Evolutionary conservation across 1,140 invertebrate genomes (phyloP).

Genomic region (Helicoverpa zea): DNA sequence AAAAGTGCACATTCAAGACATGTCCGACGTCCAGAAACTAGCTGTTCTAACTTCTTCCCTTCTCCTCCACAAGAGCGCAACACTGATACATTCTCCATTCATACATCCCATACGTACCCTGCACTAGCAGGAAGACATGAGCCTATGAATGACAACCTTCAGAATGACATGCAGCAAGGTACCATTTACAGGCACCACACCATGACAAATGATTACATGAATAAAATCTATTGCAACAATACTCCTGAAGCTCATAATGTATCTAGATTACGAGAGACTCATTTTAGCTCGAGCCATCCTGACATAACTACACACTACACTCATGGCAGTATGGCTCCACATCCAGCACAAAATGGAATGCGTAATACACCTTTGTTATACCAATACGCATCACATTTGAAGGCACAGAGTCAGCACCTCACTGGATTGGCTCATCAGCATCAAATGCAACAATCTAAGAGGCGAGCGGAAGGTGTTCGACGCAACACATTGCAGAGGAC

Average conservation of each 20-base stretch:
- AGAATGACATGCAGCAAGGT: constrained; percentile 69
- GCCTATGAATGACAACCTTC: constrained; percentile 65
- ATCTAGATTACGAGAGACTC: constrained; percentile 80
- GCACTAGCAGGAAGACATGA: constrained; percentile 74
- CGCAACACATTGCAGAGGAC: constrained; percentile 82
- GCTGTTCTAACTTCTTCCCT: constrained; percentile 81
- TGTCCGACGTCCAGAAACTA: constrained; percentile 76
- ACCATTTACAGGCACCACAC: constrained; percentile 81
- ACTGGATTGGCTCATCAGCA: constrained; percentile 76
- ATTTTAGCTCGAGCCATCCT: constrained; percentile 86
- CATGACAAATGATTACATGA: constrained; percentile 81
- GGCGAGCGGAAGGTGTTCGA: constrained; percentile 71
- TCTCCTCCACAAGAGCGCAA: constrained; percentile 80
- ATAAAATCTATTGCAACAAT: constrained; percentile 81
- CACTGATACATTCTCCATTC: constrained; percentile 80
- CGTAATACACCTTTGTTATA: constrained; percentile 79
- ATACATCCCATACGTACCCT: constrained; percentile 82
- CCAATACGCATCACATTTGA: constrained; percentile 84
- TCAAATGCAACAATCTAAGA: constrained; percentile 70
- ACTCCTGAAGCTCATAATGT: constrained; percentile 77
- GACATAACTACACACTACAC: constrained; percentile 82
- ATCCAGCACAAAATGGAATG: constrained; percentile 71
- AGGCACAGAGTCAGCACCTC: constrained; percentile 82
- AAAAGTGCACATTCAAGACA: constrained; percentile 75
- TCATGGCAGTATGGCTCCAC: constrained; percentile 68